A percentile compares a stretch with the other conserved stretches of the same genome.
Evolutionary conservation across 2,797 vertebrate species (phyloP).

Genomic region (Epinephelus malabaricus): DNA sequence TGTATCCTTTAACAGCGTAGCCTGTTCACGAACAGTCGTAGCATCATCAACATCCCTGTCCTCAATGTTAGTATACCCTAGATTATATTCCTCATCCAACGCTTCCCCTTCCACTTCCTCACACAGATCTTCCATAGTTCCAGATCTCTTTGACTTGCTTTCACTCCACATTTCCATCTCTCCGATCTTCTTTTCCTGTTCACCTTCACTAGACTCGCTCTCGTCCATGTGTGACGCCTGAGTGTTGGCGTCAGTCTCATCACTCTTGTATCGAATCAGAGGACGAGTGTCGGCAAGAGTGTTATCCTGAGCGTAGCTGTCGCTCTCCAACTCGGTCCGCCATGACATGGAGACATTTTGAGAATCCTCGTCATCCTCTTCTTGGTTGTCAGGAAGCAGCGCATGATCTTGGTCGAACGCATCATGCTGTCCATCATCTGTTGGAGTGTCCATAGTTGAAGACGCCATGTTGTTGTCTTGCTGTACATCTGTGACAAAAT

Average conservation of each 20-base stretch:
- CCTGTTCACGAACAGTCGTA: background rate
- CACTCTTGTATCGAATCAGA: constrained; percentile 86
- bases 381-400: constrained; percentile 44
- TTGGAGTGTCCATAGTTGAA: constrained; percentile 14
- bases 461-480: background rate
- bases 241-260: constrained; percentile 80
- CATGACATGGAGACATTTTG: constrained; percentile 84
- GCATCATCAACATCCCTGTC: constrained; percentile 18
- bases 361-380: constrained; percentile 78
- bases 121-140: constrained; percentile 87
- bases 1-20: background rate
- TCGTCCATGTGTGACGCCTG: constrained; percentile 76
- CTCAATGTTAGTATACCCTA: constrained; percentile 52
- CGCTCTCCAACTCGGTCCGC: constrained; percentile 81
- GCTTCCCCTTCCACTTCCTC: constrained; percentile 80
- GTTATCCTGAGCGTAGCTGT: constrained; percentile 87
- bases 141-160: constrained; percentile 75
- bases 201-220: constrained; percentile 81
- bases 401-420: constrained; percentile 22
- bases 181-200: constrained; percentile 71
- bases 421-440: background rate
- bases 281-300: constrained; percentile 86
- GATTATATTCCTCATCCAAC: constrained; percentile 67
- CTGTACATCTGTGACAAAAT: background rate
- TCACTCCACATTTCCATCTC: constrained; percentile 72